Evolutionary conservation across 2,113 vertebrate species (phyloP), one percentile per base, ranked within the genome.

Genomic region (Crotalus viridis): DNA sequence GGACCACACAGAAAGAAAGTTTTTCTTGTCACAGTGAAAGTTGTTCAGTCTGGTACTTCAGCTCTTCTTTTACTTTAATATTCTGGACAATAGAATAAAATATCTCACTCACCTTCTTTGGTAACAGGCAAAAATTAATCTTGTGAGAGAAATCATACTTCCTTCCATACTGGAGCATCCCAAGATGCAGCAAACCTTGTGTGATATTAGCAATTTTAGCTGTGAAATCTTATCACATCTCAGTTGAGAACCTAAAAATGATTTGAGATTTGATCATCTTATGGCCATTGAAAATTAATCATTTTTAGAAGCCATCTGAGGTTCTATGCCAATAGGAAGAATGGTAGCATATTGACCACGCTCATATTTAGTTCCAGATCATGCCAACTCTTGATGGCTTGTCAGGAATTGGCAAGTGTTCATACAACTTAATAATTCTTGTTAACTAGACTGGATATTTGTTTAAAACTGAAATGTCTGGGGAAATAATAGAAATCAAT

Each of bases 401-500:
- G 39, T 33, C 9, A 17, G 26, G 6, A 17, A 56, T 15, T 26
- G 55, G 43, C 46, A n/a, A 85, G 69, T 33, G 10, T 57, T 48
- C 13, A 28, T 54, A 26, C 3, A 39, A 61, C 55, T 43, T 8
- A 61, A 88, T 64, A 74, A 33, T 52, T 86, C 74, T 39, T 90
- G 55, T 56, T 86, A 93, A 90, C 5, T 51, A 54, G 88, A 61
- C 6, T 46, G 3, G 8, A 24, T 39, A 90, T 56, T 89, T 93
- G 88, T 90, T 87, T 61, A 61, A 86, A 54, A 86, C 55, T 19
- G 54, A 52, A 86, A 86, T 86, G 59, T 46, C 64, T 69, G 43
- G 54, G 22, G 56, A 81, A 94, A 52, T 0, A 92, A 93, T 92
- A 94, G 93, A 90, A 94, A 57, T 17, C 19, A 17, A 1, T 52